phyloP scores from a whole-genome alignment of 2,113 vertebrate genomes.

The Hypanus sabinus region DNA sequence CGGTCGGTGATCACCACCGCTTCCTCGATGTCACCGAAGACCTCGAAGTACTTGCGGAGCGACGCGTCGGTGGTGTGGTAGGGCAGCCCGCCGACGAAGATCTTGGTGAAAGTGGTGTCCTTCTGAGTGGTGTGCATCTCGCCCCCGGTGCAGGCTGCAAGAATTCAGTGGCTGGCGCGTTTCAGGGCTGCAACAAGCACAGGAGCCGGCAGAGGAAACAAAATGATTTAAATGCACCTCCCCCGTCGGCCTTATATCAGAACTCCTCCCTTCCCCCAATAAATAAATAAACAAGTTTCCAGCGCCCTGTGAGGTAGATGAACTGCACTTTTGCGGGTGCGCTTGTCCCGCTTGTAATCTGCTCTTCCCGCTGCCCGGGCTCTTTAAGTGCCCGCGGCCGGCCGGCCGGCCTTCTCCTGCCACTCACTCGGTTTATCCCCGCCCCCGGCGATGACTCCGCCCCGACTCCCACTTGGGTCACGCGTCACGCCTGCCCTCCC shows the following conservation, averaged over 20 bases:
- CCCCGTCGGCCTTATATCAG: background rate
- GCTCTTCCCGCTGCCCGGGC: conserved; percentile 10
- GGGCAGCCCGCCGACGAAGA: conserved; percentile 92
- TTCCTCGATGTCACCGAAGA: conserved; percentile 95
- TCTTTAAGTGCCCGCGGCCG: conserved; percentile 19
- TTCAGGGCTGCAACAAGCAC: background rate
- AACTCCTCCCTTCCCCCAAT: background rate
- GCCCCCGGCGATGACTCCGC: no score
- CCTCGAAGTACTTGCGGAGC: conserved; percentile 97
- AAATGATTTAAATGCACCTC: background rate
- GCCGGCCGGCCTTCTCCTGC: background rate
- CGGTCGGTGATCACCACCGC: conserved; percentile 94
- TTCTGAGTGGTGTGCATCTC: conserved; percentile 98
- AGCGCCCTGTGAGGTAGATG: background rate
- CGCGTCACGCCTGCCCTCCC: background rate
- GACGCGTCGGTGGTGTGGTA: conserved; percentile 97
- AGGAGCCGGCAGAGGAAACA: background rate
- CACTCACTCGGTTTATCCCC: no score
- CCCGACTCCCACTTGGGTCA: no score
- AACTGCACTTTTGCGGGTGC: background rate
- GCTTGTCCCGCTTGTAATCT: background rate
- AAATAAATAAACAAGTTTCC: background rate
- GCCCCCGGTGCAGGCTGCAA: conserved; percentile 39
- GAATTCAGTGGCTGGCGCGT: background rate
- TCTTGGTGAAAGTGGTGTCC: conserved; percentile 97